These are phyloP conservation scores for Lacerta bilineata DNA, from an alignment of 2,797 vertebrate species.

Conservation along the genomic window DNA sequence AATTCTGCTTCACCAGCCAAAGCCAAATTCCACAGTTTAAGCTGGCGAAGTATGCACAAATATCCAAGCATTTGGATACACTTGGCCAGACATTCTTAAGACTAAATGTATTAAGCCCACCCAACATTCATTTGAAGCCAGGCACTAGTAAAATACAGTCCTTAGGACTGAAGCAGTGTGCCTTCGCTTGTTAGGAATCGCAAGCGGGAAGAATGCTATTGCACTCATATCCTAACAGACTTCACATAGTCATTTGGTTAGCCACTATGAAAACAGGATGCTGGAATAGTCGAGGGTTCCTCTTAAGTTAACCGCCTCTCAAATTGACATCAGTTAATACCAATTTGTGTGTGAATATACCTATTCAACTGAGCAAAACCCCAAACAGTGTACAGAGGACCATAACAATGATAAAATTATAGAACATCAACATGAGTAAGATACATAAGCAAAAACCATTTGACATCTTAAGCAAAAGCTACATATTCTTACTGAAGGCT, in stretches of 20 bases:
- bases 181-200: no score
- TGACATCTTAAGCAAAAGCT: neutral
- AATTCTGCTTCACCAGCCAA: neutral
- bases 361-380: neutral
- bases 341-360: neutral
- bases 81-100: neutral
- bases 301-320: neutral
- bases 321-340: neutral
- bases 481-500: neutral
- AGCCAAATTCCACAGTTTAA: neutral
- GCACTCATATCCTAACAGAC: no score
- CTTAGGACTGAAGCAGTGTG: neutral
- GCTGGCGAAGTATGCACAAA: neutral
- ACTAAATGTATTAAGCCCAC: neutral
- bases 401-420: neutral
- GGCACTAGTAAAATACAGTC: neutral
- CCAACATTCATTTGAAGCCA: neutral
- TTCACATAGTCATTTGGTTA: no score
- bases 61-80: neutral
- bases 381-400: neutral
- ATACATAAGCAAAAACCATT: neutral
- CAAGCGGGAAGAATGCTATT: no score
- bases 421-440: neutral
- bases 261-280: no score
- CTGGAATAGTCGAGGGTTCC: no score